Evolutionary conservation across 2,113 vertebrate species (phyloP).

Genomic region (Cyprinus carpio): DNA sequence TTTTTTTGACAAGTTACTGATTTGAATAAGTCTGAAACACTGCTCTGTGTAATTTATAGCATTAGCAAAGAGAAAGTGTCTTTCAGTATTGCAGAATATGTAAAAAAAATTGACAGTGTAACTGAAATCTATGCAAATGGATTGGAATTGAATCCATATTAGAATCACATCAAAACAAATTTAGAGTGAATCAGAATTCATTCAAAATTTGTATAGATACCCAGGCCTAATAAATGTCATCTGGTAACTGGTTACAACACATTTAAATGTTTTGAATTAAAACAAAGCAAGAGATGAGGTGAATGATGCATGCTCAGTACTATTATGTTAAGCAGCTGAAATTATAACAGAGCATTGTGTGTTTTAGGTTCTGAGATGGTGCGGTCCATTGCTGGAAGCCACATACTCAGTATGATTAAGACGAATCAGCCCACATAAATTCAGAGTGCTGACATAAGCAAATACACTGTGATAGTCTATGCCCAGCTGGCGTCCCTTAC

Average conservation of each 20-base stretch:
- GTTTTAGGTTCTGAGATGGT: constrained; percentile 15
- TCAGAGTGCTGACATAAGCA: constrained; percentile 48
- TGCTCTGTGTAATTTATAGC: background rate
- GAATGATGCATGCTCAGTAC: background rate
- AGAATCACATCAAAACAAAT: background rate
- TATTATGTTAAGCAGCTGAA: background rate
- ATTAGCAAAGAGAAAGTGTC: background rate
- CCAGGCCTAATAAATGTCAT: background rate
- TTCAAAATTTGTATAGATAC: background rate
- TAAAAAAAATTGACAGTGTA: background rate
- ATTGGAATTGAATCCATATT: background rate
- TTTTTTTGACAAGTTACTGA: background rate
- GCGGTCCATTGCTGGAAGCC: constrained; percentile 4
- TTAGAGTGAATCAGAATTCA: background rate
- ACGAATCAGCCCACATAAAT: constrained; percentile 37
- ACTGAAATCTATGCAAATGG: no score
- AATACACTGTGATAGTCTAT: background rate
- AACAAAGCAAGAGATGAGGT: background rate
- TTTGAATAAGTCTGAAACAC: background rate
- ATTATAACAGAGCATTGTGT: constrained; percentile 13
- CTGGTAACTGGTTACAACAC: background rate
- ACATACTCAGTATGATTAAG: constrained; percentile 33
- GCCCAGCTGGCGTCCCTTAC: constrained; percentile 15
- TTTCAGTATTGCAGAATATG: no score
- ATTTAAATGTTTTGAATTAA: background rate